Base-by-base conservation (phyloP, 2,888 invertebrate genomes). In the Sepioteuthis lessoniana region DNA sequence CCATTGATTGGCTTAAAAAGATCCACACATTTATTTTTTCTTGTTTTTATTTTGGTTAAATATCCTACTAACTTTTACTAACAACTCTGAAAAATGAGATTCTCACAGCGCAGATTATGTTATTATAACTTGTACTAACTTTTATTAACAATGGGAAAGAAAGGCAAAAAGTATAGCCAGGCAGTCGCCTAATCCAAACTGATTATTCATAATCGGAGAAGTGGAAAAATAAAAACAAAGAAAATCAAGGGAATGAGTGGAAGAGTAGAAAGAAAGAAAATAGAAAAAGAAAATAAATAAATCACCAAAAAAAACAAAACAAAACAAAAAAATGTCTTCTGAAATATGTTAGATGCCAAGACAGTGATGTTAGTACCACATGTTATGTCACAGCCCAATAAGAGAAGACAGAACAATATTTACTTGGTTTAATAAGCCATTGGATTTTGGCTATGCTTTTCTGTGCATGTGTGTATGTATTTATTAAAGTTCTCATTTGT, bases 321-420 rank as follows among this genome's bases (percentile, higher is more conserved):
- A 76, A 1, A 76, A n/a, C 13, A 76, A 76, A 16, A 31, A 31
- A 76, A 76, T 16, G 16, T n/a, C 76, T 76, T 35, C 16, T 76
- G 13, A 76, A 76, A 76, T 76, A n/a, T n/a, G 76, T 76, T 76
- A 76, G 76, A 16, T 35, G 76, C n/a, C 76, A 76, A 76, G 76
- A n/a, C n/a, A 76, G n/a, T 76, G 76, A 76, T 76, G 76, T 76
- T 35, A 13, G 76, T 76, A n/a, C 16, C 76, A 76, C 76, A 76
- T 76, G 76, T 76, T 76, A 76, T 76, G 76, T 76, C 76, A 76
- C 76, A 76, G n/a, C 76, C 76, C n/a, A 76, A 76, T 76, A 76
- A 76, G n/a, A 76, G 76, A 76, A 76, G 76, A 76, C 76, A n/a
- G 76, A 76, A 76, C 76, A 76, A 76, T 76, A 76, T 76, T 76